phyloP scores from a whole-genome alignment of 2,113 vertebrate genomes.

The Sprattus sprattus region DNA sequence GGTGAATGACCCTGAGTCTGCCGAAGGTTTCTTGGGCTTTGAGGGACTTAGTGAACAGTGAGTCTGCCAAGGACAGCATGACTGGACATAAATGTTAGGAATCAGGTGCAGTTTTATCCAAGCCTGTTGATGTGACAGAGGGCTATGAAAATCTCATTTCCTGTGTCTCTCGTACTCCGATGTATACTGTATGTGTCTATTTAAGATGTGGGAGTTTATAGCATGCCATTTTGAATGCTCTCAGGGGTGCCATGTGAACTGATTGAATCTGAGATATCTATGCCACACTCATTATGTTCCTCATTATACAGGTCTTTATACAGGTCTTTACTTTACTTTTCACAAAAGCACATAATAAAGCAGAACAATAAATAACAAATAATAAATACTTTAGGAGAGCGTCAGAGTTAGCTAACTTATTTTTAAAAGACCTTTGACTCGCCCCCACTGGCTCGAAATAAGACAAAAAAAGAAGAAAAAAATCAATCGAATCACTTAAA shows the following conservation, averaged over 20 bases:
- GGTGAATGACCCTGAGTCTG: background rate
- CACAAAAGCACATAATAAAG: background rate
- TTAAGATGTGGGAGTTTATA: background rate
- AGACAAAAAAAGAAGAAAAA: too few relatives aligned
- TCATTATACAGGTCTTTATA: background rate
- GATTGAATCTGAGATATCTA: background rate
- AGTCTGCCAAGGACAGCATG: background rate
- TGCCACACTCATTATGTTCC: background rate
- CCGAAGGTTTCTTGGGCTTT: background rate
- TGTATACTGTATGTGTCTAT: background rate
- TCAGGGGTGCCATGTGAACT: background rate
- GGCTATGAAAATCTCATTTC: background rate
- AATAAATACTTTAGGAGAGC: background rate
- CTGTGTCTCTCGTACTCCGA: background rate
- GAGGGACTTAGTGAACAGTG: background rate
- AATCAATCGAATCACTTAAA: too few relatives aligned
- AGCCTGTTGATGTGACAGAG: background rate
- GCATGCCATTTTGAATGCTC: background rate
- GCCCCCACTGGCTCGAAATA: too few relatives aligned
- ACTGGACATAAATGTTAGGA: background rate
- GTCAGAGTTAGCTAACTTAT: too few relatives aligned
- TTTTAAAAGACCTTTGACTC: too few relatives aligned
- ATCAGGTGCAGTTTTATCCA: background rate
- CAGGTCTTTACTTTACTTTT: too few relatives aligned
- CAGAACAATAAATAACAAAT: background rate